Conservation (phyloP, 2,888 invertebrate genomes). For the Papilio elwesi region DNA sequence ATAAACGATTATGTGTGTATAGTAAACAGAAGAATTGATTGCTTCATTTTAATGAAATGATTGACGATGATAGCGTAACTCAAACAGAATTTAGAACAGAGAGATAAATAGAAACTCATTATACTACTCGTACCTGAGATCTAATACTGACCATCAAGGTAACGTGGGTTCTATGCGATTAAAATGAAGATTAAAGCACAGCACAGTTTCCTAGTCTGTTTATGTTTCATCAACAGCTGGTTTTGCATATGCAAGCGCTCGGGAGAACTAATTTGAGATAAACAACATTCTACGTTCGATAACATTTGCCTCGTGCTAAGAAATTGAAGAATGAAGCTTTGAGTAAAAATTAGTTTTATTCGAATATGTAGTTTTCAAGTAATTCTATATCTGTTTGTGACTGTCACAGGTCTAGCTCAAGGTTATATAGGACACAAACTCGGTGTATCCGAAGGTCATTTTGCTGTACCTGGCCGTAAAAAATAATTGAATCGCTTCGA, state of each 20-base stretch:
- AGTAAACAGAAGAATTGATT: background rate
- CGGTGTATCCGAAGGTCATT: constrained; percentile 64
- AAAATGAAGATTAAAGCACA: constrained; percentile 9
- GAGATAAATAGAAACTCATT: too few species aligned
- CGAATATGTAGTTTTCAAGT: too few species aligned
- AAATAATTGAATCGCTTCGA: constrained; percentile 78
- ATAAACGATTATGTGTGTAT: too few species aligned
- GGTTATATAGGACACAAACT: constrained; percentile 38
- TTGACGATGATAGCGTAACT: background rate
- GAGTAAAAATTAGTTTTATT: too few species aligned
- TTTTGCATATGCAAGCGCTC: background rate
- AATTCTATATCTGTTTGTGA: background rate
- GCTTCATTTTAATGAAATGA: background rate
- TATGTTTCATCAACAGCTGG: constrained; percentile 13
- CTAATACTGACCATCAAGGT: background rate
- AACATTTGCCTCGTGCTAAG: background rate
- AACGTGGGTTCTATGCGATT: background rate
- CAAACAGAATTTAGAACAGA: too few species aligned
- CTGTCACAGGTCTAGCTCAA: constrained; percentile 5
- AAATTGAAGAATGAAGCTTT: background rate
- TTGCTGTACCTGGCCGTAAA: constrained; percentile 77
- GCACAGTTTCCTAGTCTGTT: background rate
- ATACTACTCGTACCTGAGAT: too few species aligned
- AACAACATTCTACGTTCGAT: constrained; percentile 1
- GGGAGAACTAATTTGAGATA: constrained; percentile 7